phyloP scores from a whole-genome alignment of 2,113 vertebrate genomes.

The Ochotona princeps region DNA sequence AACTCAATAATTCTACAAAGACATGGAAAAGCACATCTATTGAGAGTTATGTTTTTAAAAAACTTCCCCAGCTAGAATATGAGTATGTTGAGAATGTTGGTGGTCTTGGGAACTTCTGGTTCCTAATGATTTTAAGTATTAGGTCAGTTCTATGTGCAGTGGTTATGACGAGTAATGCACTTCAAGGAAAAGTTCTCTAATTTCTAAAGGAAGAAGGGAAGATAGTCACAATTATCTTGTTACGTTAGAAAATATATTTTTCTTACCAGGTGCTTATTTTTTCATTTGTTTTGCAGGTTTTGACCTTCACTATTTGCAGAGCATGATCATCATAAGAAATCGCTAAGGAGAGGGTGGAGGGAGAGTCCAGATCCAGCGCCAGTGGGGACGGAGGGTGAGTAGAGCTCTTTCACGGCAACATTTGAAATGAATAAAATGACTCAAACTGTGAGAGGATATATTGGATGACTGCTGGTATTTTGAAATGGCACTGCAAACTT shows the following conservation, averaged over 20 bases:
- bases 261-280: background rate
- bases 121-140: background rate
- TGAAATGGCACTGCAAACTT: background rate
- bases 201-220: background rate
- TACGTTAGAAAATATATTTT: background rate
- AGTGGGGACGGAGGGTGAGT: background rate
- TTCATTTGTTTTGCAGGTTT: background rate
- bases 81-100: background rate
- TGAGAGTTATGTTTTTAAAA: background rate
- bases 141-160: background rate
- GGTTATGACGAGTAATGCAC: background rate
- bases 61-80: background rate
- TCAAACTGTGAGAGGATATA: background rate
- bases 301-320: constrained; percentile 2
- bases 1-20: constrained; percentile 38
- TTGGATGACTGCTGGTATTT: background rate
- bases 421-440: background rate
- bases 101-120: background rate
- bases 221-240: background rate
- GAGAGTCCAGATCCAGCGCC: background rate
- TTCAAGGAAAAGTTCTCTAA: background rate
- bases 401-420: background rate
- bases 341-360: background rate
- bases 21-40: background rate
- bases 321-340: background rate